Evolutionary conservation across 2,797 vertebrate species (phyloP).

Genomic region (Garrulus glandarius): DNA sequence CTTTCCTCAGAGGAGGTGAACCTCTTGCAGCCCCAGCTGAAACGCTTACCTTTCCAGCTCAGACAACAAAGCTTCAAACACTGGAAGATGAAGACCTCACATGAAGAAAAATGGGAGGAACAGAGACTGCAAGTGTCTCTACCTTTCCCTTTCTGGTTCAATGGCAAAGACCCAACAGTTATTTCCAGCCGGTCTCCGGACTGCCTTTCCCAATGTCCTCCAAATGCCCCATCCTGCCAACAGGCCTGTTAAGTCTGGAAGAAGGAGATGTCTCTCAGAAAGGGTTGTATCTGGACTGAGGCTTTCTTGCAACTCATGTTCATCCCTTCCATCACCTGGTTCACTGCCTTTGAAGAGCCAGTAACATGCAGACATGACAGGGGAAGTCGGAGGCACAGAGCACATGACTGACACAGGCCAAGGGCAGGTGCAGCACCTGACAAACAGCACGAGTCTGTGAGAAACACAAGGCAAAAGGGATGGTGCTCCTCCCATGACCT

Average conservation of each 20-base stretch:
- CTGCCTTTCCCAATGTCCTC: slow-evolving; percentile 20
- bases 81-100: not conserved
- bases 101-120: not conserved
- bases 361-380: not conserved
- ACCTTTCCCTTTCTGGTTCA: slow-evolving; percentile 20
- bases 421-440: not conserved
- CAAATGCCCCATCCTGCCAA: slow-evolving; percentile 25
- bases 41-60: not conserved
- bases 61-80: not conserved
- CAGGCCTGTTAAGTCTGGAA: not conserved
- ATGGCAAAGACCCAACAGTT: slow-evolving; percentile 16
- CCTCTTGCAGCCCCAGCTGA: not conserved
- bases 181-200: not conserved
- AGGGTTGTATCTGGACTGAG: not conserved
- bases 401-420: not conserved
- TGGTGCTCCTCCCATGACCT: not conserved
- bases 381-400: not conserved
- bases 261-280: slow-evolving; percentile 27
- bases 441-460: not conserved
- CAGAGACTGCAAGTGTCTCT: not conserved
- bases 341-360: not conserved
- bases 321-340: not conserved
- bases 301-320: not conserved
- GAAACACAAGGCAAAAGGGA: not conserved
- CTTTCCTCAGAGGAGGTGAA: not conserved